A percentile compares a stretch with the other conserved stretches of the same genome.
phyloP scores from a whole-genome alignment of 1,140 invertebrate species.

The Diorhabda carinulata region DNA sequence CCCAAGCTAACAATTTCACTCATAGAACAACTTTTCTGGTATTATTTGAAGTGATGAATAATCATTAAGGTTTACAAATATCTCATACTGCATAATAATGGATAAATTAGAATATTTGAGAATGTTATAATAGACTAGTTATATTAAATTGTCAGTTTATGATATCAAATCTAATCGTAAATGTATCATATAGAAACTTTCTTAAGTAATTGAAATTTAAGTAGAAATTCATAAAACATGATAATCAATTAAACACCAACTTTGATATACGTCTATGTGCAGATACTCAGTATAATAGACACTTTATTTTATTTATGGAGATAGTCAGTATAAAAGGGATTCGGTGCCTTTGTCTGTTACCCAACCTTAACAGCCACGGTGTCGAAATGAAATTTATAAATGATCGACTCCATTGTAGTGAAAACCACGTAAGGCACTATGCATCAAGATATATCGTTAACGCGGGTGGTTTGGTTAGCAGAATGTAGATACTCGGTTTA shows the following conservation, averaged over 20 bases:
- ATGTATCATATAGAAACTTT: background rate
- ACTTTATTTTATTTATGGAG: slow-evolving; percentile 3
- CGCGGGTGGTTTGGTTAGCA: no score
- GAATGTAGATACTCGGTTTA: no score
- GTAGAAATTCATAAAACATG: background rate
- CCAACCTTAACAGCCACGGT: background rate
- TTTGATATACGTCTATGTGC: background rate
- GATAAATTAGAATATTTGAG: no score
- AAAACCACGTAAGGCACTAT: background rate
- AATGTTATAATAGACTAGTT: no score
- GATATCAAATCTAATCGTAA: background rate
- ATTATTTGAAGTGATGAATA: no score
- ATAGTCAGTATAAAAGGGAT: slow-evolving; percentile 1
- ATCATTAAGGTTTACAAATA: no score
- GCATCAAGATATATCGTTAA: background rate
- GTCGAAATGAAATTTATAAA: background rate
- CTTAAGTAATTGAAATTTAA: background rate
- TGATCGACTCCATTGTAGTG: background rate
- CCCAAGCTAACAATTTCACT: no score
- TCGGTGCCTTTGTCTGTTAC: background rate
- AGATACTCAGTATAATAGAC: slow-evolving; percentile 1
- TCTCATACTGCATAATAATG: no score
- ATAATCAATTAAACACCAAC: background rate
- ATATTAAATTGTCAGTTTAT: no score
- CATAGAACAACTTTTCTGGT: no score